Percentiles rank a stretch among this genome's conserved stretches.
These are phyloP conservation scores for Drosophila emarginata DNA, from an alignment of 2,888 invertebrate species.

Conservation along the genomic window DNA sequence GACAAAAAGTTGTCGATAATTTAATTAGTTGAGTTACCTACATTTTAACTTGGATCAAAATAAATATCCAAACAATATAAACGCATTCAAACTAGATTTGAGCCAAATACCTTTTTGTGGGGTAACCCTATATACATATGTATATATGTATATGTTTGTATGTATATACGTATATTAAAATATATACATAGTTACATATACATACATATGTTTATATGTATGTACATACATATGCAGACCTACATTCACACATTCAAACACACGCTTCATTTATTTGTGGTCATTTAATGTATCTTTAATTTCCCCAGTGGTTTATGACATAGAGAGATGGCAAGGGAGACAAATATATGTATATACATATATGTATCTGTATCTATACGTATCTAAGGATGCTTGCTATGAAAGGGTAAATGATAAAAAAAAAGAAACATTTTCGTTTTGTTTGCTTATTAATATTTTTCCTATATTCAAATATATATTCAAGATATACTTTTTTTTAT, in stretches of 20 bases:
- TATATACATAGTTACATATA: background rate
- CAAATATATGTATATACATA: background rate
- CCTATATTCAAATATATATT: too few relatives aligned
- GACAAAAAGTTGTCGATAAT: constrained; percentile 57
- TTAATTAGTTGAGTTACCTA: constrained; percentile 57
- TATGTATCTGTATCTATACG: constrained; percentile 17
- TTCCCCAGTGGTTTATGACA: constrained; percentile 66
- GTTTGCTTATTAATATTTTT: too few relatives aligned
- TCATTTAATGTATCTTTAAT: constrained; percentile 76
- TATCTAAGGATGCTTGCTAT: too few relatives aligned
- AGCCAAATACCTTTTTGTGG: background rate
- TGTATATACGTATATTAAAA: background rate
- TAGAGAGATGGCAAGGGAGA: constrained; percentile 1
- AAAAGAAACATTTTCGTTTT: too few relatives aligned
- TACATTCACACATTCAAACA: constrained; percentile 2
- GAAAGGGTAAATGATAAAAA: too few relatives aligned
- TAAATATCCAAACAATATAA: constrained; percentile 33
- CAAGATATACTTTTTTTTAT: too few relatives aligned
- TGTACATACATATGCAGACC: background rate
- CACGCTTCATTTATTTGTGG: constrained; percentile 54
- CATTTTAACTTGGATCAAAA: constrained; percentile 21
- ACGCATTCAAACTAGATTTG: background rate
- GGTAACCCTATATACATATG: background rate
- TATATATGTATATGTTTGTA: too few relatives aligned
- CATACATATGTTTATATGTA: background rate